Base-by-base conservation (phyloP, 2,113 vertebrate genomes). In the Hippocampus zosterae region DNA sequence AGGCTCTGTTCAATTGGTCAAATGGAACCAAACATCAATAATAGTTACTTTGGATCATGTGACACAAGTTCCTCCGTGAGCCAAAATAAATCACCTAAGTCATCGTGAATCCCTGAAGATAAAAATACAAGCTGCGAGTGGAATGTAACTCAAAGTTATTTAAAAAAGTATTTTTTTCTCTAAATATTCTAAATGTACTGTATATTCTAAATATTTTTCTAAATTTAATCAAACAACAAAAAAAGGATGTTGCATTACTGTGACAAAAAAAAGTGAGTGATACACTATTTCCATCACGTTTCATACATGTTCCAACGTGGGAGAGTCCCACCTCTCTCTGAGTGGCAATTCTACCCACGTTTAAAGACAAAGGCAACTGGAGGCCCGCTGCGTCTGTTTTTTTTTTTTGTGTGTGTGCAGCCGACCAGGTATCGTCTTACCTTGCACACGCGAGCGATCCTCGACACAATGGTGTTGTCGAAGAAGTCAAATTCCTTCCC, bases 401-500 rank as follows among this genome's bases (percentile, higher is more conserved):
- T 29, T 29, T 68, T 67, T 57, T 41, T 62, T 69, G 64, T 66
- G 56, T 64, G 59, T 55, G 69, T 66, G 8, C 18, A 56, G 62
- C 67, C 6, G 5, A 74, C 69, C 23, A 29, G 18, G 33, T 67
- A 64, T 87, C 65, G 59, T n/a, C 82, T 91, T 88, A 98, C 96
- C 95, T 97, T 98, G 88, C 96, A 98, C 69, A 98, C 92, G 0
- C 95, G 94, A 0, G 96, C 95, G 0, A 98, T 92, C 73, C 96
- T 92, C 2, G 96, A 96, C 73, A 98, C 95, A 0, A 96, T 92
- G 48, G 95, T 96, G 88, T 95, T 95, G 89, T 96, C 95, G 0
- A 98, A 97, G 87, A 96, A 98, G 86, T 97, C 95, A 0, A 98
- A 95, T 78, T 97, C 96, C 77, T 96, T 96, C 50, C 95, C 96